phyloP scores from a whole-genome alignment of 2,888 invertebrate genomes.

The Antheraea assamensis region DNA sequence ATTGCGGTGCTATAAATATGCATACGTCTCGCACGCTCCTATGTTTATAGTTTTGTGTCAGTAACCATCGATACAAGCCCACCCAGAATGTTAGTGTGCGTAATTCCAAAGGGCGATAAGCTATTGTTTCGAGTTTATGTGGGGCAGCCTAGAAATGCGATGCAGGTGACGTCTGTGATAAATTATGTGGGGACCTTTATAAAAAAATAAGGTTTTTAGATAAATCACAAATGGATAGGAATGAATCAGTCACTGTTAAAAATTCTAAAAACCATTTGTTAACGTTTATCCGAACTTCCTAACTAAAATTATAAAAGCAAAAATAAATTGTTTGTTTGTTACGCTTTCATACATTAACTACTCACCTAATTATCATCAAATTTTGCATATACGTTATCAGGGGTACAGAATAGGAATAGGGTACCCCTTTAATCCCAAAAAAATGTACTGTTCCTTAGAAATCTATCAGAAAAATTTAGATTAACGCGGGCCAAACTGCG shows the following conservation, averaged over 20 bases:
- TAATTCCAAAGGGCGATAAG: conserved; percentile 52
- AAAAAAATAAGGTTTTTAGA: conserved; percentile 4
- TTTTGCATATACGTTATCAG: no score
- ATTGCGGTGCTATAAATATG: conserved; percentile 66
- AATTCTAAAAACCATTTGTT: not conserved
- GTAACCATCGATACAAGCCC: conserved; percentile 50
- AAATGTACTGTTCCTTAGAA: no score
- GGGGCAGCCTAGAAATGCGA: conserved; percentile 45
- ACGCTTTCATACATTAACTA: no score
- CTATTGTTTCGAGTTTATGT: conserved; percentile 52
- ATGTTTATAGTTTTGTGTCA: conserved; percentile 37
- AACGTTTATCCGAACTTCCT: no score
- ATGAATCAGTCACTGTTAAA: not conserved
- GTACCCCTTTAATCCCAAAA: no score
- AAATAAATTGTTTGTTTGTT: no score
- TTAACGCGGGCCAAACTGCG: not conserved
- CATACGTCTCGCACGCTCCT: conserved; percentile 43
- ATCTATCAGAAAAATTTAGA: no score
- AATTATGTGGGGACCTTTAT: conserved; percentile 32
- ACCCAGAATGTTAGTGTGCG: conserved; percentile 63
- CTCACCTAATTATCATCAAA: no score
- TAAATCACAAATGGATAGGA: conserved; percentile 1
- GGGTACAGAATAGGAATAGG: no score
- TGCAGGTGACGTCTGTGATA: conserved; percentile 59
- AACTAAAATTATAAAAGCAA: no score